These are phyloP conservation scores for Pollenia griseotomentosa DNA, from an alignment of 2,888 invertebrate genomes.

Conservation along the genomic window DNA sequence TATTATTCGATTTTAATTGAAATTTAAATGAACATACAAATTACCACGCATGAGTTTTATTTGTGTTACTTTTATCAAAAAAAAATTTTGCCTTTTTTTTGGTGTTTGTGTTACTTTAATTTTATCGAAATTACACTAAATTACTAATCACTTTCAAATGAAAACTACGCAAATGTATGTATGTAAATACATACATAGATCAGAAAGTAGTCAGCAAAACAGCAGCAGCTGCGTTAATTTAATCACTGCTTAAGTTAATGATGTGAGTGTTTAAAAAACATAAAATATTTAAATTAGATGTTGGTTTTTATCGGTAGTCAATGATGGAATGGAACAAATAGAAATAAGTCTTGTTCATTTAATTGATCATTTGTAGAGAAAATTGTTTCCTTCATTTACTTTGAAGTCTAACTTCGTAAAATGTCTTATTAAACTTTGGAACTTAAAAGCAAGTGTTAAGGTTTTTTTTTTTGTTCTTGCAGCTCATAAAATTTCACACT, in stretches of 20 bases:
- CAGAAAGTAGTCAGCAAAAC: slow-evolving; percentile 8
- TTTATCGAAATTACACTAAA: slow-evolving; percentile 39
- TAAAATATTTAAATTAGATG: slow-evolving; percentile 62
- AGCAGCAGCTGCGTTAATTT: slow-evolving; percentile 44
- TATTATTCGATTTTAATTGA: slow-evolving; percentile 75
- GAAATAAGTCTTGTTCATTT: slow-evolving; percentile 47
- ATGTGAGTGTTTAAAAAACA: slow-evolving; percentile 44
- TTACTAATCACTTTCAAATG: slow-evolving; percentile 26
- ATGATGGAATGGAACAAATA: not conserved
- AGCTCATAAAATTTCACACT: slow-evolving; percentile 64
- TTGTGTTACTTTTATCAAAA: not conserved
- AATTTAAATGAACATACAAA: slow-evolving; percentile 74
- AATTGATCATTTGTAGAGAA: slow-evolving; percentile 65
- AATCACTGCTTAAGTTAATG: slow-evolving; percentile 60
- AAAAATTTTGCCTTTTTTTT: not conserved
- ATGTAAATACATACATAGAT: not conserved
- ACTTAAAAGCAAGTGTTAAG: slow-evolving; percentile 54
- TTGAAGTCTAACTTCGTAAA: not conserved
- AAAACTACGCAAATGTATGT: no score
- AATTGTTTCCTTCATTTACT: slow-evolving; percentile 2
- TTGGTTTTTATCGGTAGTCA: slow-evolving; percentile 39
- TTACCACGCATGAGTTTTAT: slow-evolving; percentile 52
- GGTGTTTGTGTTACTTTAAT: slow-evolving; percentile 29
- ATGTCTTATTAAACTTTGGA: slow-evolving; percentile 19
- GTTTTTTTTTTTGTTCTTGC: slow-evolving; percentile 3